These are phyloP conservation scores for Rhyacophila evoluta DNA, from an alignment of 2,888 invertebrate genomes.

Conservation along the genomic window DNA sequence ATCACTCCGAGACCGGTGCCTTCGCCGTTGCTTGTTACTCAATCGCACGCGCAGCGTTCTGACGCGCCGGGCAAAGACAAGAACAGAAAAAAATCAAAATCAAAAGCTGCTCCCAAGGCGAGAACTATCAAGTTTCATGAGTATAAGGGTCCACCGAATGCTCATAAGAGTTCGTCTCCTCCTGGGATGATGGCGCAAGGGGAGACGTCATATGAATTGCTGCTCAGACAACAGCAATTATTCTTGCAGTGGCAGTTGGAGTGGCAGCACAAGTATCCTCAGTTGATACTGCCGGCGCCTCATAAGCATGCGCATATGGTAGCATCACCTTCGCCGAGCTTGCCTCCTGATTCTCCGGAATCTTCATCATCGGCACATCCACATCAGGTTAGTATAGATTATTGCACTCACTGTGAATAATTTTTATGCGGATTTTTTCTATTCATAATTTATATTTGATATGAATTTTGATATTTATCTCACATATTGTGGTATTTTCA, in stretches of 20 bases:
- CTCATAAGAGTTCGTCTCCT: conserved; percentile 79
- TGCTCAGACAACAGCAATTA: conserved; percentile 94
- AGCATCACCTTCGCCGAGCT: conserved; percentile 60
- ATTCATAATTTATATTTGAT: too few relatives aligned
- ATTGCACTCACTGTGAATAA: too few relatives aligned
- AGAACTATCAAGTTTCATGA: conserved; percentile 97
- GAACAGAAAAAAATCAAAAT: conserved; percentile 84
- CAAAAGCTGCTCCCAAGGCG: conserved; percentile 83
- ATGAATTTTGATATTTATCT: neutral
- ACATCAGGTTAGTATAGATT: conserved; percentile 50
- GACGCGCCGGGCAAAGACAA: conserved; percentile 82
- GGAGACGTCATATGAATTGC: conserved; percentile 91
- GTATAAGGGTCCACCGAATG: conserved; percentile 93
- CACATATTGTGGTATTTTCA: conserved; percentile 40
- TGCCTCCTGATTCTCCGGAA: conserved; percentile 53
- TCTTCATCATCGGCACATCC: conserved; percentile 53
- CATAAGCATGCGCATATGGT: conserved; percentile 67
- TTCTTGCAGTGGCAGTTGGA: conserved; percentile 90
- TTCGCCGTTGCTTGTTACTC: conserved; percentile 59
- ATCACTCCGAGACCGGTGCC: conserved; percentile 53
- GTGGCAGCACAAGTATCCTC: conserved; percentile 84
- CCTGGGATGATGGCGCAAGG: conserved; percentile 61
- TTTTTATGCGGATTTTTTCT: too few relatives aligned
- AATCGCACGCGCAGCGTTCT: conserved; percentile 64
- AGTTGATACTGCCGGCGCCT: conserved; percentile 83